These are phyloP conservation scores for Brachionus rotundiformis DNA, from an alignment of 1,140 invertebrate genomes.

Conservation along the genomic window DNA sequence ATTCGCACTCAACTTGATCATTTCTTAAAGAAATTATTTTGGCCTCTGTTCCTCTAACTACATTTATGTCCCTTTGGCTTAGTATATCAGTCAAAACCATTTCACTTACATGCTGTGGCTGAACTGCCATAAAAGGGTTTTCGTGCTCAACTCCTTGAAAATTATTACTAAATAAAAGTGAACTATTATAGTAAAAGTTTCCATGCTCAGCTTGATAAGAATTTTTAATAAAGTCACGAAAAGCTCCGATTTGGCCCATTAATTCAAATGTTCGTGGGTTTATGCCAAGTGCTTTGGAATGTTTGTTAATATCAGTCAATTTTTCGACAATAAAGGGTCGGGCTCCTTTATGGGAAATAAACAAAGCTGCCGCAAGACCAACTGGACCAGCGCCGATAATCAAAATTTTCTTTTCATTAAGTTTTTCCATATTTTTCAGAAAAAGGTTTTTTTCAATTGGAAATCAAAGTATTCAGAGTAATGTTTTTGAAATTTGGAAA, in stretches of 20 bases:
- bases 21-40: background rate
- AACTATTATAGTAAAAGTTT: background rate
- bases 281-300: background rate
- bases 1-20: background rate
- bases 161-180: background rate
- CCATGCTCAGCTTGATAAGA: background rate
- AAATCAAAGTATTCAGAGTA: too few species aligned
- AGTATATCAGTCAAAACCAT: background rate
- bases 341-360: background rate
- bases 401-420: background rate
- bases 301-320: background rate
- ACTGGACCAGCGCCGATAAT: background rate
- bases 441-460: too few species aligned
- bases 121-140: background rate
- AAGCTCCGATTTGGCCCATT: background rate
- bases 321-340: background rate
- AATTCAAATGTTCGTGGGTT: background rate
- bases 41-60: background rate
- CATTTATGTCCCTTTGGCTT: background rate
- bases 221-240: background rate
- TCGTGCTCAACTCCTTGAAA: background rate
- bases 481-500: too few species aligned
- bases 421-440: background rate
- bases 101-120: background rate
- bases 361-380: conserved; percentile 1